A percentile compares a stretch with the other conserved stretches of the same genome.
These are phyloP conservation scores for Noctua fimbriata DNA, from an alignment of 2,888 invertebrate species.

Conservation along the genomic window DNA sequence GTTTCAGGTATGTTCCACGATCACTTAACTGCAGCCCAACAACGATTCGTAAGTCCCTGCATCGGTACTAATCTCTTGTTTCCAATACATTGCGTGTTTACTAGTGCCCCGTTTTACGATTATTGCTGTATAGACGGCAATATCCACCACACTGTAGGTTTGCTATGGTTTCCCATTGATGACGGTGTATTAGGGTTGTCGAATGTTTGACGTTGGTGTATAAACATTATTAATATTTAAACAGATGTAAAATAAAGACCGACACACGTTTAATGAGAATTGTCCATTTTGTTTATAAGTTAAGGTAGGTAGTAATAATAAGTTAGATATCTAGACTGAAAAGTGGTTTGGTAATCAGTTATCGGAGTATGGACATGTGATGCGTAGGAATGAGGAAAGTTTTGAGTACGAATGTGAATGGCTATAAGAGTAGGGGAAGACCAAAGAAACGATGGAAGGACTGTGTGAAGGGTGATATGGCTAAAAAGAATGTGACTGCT, in stretches of 20 bases:
- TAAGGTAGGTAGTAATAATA: too few species aligned
- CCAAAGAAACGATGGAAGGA: too few species aligned
- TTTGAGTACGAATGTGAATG: too few species aligned
- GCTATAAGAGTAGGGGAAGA: too few species aligned
- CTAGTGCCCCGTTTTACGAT: conserved; percentile 48
- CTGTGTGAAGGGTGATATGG: too few species aligned
- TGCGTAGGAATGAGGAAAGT: too few species aligned
- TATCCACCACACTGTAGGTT: conserved; percentile 58
- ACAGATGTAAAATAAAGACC: not conserved
- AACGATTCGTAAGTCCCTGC: conserved; percentile 55
- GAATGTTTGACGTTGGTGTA: not conserved
- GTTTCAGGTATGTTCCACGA: conserved; percentile 73
- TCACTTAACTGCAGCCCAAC: not conserved
- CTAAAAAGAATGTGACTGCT: too few species aligned
- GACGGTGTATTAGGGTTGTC: conserved; percentile 38
- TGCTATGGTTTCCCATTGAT: conserved; percentile 37
- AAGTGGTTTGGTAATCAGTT: too few species aligned
- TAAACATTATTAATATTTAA: too few species aligned
- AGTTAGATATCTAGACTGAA: too few species aligned
- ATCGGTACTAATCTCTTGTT: conserved; percentile 62
- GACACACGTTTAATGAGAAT: not conserved
- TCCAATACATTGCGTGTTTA: conserved; percentile 62
- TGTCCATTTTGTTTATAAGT: too few species aligned
- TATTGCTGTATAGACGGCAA: conserved; percentile 56
- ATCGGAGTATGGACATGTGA: too few species aligned